These are phyloP conservation scores for Acrocera orbiculus DNA, from an alignment of 2,888 invertebrate genomes.

Conservation along the genomic window DNA sequence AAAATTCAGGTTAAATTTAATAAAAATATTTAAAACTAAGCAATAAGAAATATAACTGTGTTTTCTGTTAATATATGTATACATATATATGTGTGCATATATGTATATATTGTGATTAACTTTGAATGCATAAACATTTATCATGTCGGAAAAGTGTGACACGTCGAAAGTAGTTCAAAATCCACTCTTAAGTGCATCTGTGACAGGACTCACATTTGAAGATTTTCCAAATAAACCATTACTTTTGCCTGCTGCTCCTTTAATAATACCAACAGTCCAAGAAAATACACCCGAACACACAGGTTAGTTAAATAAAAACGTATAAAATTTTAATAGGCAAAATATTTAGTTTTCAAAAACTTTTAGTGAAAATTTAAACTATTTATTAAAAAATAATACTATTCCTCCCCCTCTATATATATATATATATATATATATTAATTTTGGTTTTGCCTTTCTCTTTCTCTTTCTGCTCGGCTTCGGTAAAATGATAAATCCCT, in stretches of 20 bases:
- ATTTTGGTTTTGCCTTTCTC: too few species aligned
- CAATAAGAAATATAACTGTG: neutral
- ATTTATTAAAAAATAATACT: too few species aligned
- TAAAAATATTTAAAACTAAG: too few species aligned
- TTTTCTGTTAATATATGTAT: too few species aligned
- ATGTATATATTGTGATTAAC: slow-evolving; percentile 2
- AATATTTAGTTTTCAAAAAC: too few species aligned
- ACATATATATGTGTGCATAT: too few species aligned
- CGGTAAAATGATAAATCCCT: slow-evolving; percentile 42
- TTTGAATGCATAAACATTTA: too few species aligned
- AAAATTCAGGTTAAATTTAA: too few species aligned
- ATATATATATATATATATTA: too few species aligned
- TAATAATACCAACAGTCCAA: slow-evolving; percentile 16
- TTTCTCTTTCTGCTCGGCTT: slow-evolving; percentile 19
- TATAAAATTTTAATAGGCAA: too few species aligned
- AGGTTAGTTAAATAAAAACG: slow-evolving; percentile 8
- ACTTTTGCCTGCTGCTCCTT: slow-evolving; percentile 44
- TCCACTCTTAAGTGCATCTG: slow-evolving; percentile 53
- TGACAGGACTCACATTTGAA: slow-evolving; percentile 52
- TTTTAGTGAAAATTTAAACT: too few species aligned
- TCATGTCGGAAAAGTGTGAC: slow-evolving; percentile 32
- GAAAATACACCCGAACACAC: slow-evolving; percentile 2
- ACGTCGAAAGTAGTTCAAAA: slow-evolving; percentile 35
- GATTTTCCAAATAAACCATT: slow-evolving; percentile 55
- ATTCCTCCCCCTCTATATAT: too few species aligned